phyloP scores from a whole-genome alignment of 1,140 invertebrate genomes.

The Pristionchus pacificus region DNA sequence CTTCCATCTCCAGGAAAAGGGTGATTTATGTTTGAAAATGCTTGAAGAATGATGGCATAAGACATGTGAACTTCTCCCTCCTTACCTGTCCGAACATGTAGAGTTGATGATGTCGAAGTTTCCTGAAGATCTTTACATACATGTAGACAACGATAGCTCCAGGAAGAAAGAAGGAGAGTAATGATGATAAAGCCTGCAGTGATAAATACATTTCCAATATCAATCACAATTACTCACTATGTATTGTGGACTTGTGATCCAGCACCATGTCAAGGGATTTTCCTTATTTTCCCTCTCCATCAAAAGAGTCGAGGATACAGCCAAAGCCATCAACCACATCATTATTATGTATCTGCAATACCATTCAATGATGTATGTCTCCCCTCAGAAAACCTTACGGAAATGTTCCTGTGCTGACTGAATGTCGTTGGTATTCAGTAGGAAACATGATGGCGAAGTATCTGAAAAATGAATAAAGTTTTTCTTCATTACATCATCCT shows the following conservation, averaged over 20 bases:
- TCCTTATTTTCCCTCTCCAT: constrained; percentile 20
- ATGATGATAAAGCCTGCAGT: constrained; percentile 27
- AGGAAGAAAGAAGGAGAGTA: constrained; percentile 34
- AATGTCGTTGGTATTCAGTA: constrained; percentile 38
- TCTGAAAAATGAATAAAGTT: constrained; percentile 14
- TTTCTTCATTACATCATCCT: too few species aligned
- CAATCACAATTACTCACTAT: constrained; percentile 10
- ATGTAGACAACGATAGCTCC: constrained; percentile 35
- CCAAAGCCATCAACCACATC: constrained; percentile 36
- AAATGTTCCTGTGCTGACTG: constrained; percentile 25
- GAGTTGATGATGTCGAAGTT: constrained; percentile 32
- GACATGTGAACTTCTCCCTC: too few species aligned
- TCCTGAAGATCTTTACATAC: constrained; percentile 35
- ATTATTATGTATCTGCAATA: constrained; percentile 14
- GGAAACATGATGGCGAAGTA: constrained; percentile 41
- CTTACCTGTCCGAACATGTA: constrained; percentile 33
- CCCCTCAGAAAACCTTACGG: constrained; percentile 9
- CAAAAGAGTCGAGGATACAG: constrained; percentile 29
- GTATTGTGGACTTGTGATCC: constrained; percentile 36
- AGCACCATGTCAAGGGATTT: constrained; percentile 23
- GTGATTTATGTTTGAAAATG: too few species aligned
- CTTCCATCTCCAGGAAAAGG: too few species aligned
- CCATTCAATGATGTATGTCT: background rate
- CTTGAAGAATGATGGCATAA: too few species aligned
- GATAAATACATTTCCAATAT: background rate